phyloP scores from a whole-genome alignment of 2,113 vertebrate species.

The Sterna hirundo region DNA sequence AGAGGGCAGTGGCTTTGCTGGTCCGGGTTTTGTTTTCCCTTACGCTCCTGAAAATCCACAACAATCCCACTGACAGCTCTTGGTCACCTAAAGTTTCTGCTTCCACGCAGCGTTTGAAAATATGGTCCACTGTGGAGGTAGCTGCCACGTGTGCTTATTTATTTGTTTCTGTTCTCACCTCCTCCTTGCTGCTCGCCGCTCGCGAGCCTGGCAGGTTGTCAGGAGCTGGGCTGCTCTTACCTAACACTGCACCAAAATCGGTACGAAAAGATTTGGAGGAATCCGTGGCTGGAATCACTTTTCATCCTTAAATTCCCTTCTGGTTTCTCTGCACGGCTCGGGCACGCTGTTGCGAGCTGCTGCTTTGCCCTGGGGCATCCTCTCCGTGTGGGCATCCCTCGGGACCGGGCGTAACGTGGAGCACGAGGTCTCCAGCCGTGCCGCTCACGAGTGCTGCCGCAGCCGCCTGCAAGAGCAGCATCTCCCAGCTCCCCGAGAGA shows the following conservation, averaged over 20 bases:
- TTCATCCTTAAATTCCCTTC: background rate
- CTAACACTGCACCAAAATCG: background rate
- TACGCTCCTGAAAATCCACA: background rate
- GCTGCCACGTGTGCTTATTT: background rate
- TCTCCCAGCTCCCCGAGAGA: background rate
- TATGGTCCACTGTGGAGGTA: background rate
- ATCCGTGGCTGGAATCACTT: background rate
- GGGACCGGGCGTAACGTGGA: fast-evolving
- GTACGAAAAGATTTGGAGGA: background rate
- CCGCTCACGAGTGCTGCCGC: background rate
- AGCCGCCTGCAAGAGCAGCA: background rate
- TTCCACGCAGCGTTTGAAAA: background rate
- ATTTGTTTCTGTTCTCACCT: conserved; percentile 54
- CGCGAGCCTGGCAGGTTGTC: background rate
- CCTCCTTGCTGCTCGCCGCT: background rate
- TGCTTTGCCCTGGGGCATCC: background rate
- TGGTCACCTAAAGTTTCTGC: background rate
- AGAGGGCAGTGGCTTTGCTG: background rate
- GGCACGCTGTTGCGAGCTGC: background rate
- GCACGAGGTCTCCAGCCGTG: background rate
- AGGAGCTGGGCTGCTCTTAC: conserved; percentile 7
- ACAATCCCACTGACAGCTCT: background rate
- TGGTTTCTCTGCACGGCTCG: background rate
- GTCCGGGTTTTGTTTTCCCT: background rate
- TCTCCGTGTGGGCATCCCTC: background rate